Base-by-base conservation (phyloP, 2,797 vertebrate species). In the Molossus alvarezi region DNA sequence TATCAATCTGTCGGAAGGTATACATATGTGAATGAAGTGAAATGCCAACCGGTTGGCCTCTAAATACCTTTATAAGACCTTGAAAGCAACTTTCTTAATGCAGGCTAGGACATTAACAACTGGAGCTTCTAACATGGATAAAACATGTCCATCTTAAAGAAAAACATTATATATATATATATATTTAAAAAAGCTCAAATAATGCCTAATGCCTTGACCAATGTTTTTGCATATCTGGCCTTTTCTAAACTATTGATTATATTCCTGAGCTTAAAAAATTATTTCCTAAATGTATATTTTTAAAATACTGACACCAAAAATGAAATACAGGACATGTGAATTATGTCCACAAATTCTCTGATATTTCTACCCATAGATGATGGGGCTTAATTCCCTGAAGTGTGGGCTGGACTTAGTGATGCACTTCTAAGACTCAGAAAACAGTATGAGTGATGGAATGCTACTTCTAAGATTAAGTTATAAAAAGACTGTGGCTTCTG, bases 161-260 rank as follows among this genome's bases (percentile, higher is more conserved):
- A 72, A n/a, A 51, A 51, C 41, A 3, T 62, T 69, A 48, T 41
- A 9, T 15, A 79, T 33, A 33, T 33, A 33, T 33, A 33, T 33
- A 33, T n/a, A n/a, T n/a, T n/a, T 65, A 65, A 92, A 76, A 87
- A 12, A 86, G 27, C n/a, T 87, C 48, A 88, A 37, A 53, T 41
- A 86, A 87, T 29, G 20, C 33, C 85, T 65, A 90, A 64, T 90
- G 25, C 5, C 8, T 73, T 75, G 21, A 88, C 3, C 15, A 65
- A 93, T 67, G 21, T 80, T 82, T 13, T 93, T 37, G 45, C 55
- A 90, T 94, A 90, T 93, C 37, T 91, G 29, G 13, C 65, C 27
- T 95, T 94, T 94, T 60, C 23, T 79, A 83, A 90, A 82, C 21
- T 77, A 89, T 55, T 67, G 14, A 94, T 89, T 92, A 73, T 48